Conservation (phyloP, 2,888 invertebrate species). For the Macrophya alboannulata region DNA sequence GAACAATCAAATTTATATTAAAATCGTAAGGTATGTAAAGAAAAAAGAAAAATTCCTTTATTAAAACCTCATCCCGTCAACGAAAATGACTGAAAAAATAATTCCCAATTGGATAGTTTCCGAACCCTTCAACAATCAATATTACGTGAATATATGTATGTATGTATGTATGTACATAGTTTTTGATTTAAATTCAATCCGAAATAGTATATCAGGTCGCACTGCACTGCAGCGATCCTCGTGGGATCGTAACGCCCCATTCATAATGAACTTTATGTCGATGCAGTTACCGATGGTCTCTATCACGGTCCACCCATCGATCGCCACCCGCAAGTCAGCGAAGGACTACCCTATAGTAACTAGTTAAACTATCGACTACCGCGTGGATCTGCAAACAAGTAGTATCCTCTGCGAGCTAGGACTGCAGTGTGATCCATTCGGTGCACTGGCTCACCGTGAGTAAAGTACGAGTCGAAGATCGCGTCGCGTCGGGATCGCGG, state of each 20-base stretch:
- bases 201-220: not conserved
- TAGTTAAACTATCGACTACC: slow-evolving; percentile 10
- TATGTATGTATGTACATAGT: not conserved
- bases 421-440: not conserved
- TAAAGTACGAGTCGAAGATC: too few species aligned
- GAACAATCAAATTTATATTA: too few species aligned
- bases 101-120: not conserved
- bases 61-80: not conserved
- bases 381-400: not conserved
- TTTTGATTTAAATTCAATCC: not conserved
- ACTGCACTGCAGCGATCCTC: not conserved
- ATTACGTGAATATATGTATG: too few species aligned
- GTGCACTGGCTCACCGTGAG: slow-evolving; percentile 5
- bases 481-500: not conserved
- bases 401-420: not conserved
- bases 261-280: not conserved
- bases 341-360: not conserved
- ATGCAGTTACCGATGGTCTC: not conserved
- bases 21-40: too few species aligned
- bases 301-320: not conserved
- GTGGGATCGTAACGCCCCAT: slow-evolving; percentile 16
- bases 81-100: not conserved
- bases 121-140: not conserved
- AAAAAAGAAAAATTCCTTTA: not conserved
- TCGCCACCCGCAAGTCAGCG: slow-evolving; percentile 21